phyloP scores from a whole-genome alignment of 2,113 vertebrate species.

The Nothocercus nigrocapillus region DNA sequence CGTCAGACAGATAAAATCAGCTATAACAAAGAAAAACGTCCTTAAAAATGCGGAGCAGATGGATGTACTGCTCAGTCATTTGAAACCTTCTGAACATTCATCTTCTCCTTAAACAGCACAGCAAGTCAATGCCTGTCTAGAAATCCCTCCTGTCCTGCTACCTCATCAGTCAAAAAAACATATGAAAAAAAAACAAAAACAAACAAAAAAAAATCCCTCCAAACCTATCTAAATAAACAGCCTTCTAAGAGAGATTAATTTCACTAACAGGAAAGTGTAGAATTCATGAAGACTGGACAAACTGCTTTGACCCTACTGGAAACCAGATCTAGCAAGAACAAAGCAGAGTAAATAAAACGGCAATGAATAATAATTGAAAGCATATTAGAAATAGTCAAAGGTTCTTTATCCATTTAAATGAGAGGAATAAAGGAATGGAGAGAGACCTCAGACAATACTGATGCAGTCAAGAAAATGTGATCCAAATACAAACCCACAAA shows the following conservation, averaged over 20 bases:
- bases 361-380: background rate
- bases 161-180: background rate
- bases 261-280: background rate
- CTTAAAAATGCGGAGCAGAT: background rate
- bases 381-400: background rate
- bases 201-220: background rate
- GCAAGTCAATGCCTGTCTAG: background rate
- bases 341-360: background rate
- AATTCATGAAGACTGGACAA: background rate
- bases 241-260: background rate
- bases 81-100: background rate
- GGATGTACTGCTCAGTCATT: background rate
- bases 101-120: background rate
- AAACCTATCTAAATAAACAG: background rate
- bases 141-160: background rate
- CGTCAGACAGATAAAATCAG: background rate
- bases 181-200: background rate
- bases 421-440: background rate
- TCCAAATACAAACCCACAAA: background rate
- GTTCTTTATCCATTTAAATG: background rate
- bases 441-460: background rate
- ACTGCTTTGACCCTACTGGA: background rate
- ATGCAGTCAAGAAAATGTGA: background rate
- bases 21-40: conserved; percentile 8
- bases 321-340: background rate